Evolutionary conservation across 2,113 vertebrate species (phyloP), one percentile per base, ranked within the genome.

Genomic region (Ctenomys sociabilis): DNA sequence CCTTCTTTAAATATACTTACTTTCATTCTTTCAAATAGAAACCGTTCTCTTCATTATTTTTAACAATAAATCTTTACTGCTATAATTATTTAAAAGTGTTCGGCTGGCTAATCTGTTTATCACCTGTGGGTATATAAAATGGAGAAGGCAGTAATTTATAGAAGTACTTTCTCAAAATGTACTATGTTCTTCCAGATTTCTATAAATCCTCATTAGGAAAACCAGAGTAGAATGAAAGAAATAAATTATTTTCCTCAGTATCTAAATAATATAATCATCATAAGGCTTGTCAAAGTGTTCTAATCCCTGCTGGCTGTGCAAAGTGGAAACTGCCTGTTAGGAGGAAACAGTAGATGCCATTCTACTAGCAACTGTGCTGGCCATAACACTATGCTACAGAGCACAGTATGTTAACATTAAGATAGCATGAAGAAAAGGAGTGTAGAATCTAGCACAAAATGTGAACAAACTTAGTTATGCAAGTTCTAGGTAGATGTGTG

Each of bases 171-270:
- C 73, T 92, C 85, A 95, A 95, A 92, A 95, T 75, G 88, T 24
- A 43, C 3, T 77, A 7, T 70, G 32, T 28, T 86, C 7, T 2
- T 90, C 83, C 37, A 92, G 22, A 88, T 77, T 85, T 81, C 80
- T 63, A 82, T 70, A 92, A 94, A 92, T 90, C 14, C n/a, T 92
- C 63, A 86, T 90, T 90, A 63, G 83, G 61, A 64, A 90, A 93
- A 91, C 73, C 45, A 96, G 54, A 80, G 43, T 85, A 80, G 70
- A 94, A 66, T 95, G 22, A 92, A 94, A 81, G 88, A 37, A 96
- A 91, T 85, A 88, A 61, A 85, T 70, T 30, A 64, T n/a, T 87
- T 88, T 88, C 49, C 35, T 88, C 12, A 73, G 17, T 61, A 93
- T 64, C 66, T 43, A 70, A 75, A 87, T 63, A 94, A 86, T 81